Evolutionary conservation across 2,797 vertebrate genomes (phyloP).

Genomic region (Megalops cyprinoides): DNA sequence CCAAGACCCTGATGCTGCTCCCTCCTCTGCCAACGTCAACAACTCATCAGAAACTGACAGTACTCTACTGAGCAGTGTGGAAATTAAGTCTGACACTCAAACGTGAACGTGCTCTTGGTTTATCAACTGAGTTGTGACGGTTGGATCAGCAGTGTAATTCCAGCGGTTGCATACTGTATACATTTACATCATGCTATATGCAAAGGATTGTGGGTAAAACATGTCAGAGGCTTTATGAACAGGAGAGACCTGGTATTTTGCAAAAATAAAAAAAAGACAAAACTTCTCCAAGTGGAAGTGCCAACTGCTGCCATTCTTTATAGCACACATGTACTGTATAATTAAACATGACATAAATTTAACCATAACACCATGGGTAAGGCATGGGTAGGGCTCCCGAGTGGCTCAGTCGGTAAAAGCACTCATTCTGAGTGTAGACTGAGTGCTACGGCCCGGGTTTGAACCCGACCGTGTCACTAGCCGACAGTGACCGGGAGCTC

Average conservation of each 20-base stretch:
- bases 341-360: neutral
- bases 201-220: too few species aligned
- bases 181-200: neutral
- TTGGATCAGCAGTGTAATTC: neutral
- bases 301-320: neutral
- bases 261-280: neutral
- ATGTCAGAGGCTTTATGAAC: neutral
- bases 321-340: neutral
- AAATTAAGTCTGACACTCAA: constrained; percentile 36
- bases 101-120: neutral
- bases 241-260: neutral
- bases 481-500: too few species aligned
- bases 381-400: neutral
- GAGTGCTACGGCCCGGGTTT: too few species aligned
- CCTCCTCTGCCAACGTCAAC: neutral
- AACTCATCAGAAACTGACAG: neutral
- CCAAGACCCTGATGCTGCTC: constrained; percentile 44
- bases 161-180: neutral
- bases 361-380: neutral
- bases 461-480: too few species aligned
- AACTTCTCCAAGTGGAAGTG: neutral
- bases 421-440: too few species aligned
- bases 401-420: too few species aligned
- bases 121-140: neutral
- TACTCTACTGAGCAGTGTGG: constrained; percentile 1